Percentiles rank a stretch among this genome's conserved stretches.
Evolutionary conservation across 1,140 invertebrate genomes (phyloP).

Genomic region (Platyscapa corneri): DNA sequence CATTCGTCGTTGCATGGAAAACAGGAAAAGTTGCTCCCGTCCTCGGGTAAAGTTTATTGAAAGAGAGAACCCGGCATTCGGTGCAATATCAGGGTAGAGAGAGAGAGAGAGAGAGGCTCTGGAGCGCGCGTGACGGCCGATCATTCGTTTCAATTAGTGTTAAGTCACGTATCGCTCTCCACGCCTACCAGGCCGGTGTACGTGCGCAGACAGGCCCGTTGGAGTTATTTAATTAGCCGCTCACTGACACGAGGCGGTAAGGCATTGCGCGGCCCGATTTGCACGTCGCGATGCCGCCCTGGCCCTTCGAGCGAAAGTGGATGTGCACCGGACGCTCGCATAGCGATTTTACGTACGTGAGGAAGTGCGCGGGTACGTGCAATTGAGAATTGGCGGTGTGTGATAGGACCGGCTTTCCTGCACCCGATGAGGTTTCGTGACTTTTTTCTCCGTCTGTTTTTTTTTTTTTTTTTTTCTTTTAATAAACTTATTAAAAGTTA

Average conservation of each 20-base stretch:
- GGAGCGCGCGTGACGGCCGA: conserved; percentile 44
- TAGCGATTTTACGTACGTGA: too few species aligned
- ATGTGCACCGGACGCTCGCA: too few species aligned
- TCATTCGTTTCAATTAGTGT: conserved; percentile 49
- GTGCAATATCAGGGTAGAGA: conserved; percentile 45
- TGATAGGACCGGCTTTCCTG: too few species aligned
- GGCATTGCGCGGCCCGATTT: conserved; percentile 12
- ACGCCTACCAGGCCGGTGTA: not conserved
- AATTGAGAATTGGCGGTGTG: too few species aligned
- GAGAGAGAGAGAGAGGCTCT: conserved; percentile 51
- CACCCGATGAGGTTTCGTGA: too few species aligned
- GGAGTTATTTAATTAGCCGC: conserved; percentile 47
- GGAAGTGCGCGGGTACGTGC: too few species aligned
- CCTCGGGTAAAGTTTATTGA: not conserved
- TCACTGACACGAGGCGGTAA: conserved; percentile 30
- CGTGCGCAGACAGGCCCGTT: not conserved
- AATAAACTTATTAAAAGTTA: too few species aligned
- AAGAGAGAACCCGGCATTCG: not conserved
- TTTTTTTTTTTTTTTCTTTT: too few species aligned
- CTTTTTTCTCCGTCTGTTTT: too few species aligned
- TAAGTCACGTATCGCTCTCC: conserved; percentile 37
- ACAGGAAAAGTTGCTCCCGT: not conserved
- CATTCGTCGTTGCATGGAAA: too few species aligned
- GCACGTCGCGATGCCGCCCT: not conserved
- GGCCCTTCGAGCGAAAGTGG: too few species aligned